Conservation (phyloP, 2,888 invertebrate species). For the Capitulum mitella region DNA sequence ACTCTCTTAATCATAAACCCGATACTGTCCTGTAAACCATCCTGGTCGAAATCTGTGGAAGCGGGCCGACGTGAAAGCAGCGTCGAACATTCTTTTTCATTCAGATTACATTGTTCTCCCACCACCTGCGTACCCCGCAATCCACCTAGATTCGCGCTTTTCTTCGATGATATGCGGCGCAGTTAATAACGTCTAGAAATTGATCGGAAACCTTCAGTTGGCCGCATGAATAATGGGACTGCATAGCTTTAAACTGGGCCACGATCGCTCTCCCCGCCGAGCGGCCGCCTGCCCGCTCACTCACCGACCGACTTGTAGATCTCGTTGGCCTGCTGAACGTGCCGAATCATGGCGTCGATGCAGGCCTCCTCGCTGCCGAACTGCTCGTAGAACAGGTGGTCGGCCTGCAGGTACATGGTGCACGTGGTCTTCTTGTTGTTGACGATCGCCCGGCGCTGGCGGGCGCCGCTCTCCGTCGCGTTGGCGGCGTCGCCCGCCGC, state of each 20-base stretch:
- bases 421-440: conserved; percentile 88
- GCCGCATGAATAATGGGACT: too few relatives aligned
- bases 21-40: conserved; percentile 83
- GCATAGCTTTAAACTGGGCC: too few relatives aligned
- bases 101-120: too few relatives aligned
- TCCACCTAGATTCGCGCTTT: too few relatives aligned
- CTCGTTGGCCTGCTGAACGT: conserved; percentile 81
- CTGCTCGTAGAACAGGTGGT: conserved; percentile 90
- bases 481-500: neutral
- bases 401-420: conserved; percentile 90
- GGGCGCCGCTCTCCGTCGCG: neutral
- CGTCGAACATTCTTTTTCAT: too few relatives aligned
- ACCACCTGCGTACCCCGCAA: too few relatives aligned
- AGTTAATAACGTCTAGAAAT: too few relatives aligned
- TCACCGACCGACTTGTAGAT: conserved; percentile 45
- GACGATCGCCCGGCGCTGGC: conserved; percentile 42
- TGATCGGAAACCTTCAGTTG: too few relatives aligned
- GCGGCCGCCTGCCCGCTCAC: too few relatives aligned
- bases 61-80: too few relatives aligned
- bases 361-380: conserved; percentile 90
- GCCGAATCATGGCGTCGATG: conserved; percentile 89
- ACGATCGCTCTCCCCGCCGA: too few relatives aligned
- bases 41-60: conserved; percentile 82
- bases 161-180: too few relatives aligned
- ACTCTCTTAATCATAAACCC: conserved; percentile 93